phyloP scores from a whole-genome alignment of 2,888 invertebrate genomes.

The Molorchus minor region DNA sequence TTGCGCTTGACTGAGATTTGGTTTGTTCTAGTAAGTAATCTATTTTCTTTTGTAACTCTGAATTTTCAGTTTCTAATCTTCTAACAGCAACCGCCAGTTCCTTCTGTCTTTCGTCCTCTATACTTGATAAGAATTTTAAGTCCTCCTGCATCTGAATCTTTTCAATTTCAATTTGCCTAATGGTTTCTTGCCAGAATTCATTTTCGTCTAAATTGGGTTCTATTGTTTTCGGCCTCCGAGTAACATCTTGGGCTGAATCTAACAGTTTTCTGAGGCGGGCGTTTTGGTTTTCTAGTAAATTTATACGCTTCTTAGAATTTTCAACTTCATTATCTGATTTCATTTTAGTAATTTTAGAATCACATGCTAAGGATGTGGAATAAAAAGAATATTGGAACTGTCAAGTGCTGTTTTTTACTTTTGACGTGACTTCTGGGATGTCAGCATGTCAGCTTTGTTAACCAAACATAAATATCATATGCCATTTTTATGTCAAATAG shows the following conservation, averaged over 20 bases:
- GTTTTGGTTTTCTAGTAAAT: constrained; percentile 43
- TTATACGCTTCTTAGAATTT: constrained; percentile 40
- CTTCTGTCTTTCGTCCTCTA: constrained; percentile 22
- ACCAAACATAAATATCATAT: too few species aligned
- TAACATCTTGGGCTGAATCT: constrained; percentile 42
- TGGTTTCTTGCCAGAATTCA: constrained; percentile 41
- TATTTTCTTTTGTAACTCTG: constrained; percentile 32
- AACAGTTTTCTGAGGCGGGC: constrained; percentile 42
- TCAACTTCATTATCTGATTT: constrained; percentile 47
- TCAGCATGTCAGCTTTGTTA: too few species aligned
- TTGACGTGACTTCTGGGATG: not conserved
- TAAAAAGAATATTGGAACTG: not conserved
- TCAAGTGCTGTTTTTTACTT: constrained; percentile 4
- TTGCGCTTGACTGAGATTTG: constrained; percentile 39
- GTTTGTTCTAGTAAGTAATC: constrained; percentile 28
- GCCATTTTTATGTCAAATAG: too few species aligned
- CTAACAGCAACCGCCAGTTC: constrained; percentile 30
- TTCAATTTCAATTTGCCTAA: constrained; percentile 42
- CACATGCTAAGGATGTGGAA: constrained; percentile 11
- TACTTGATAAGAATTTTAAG: constrained; percentile 27
- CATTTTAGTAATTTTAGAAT: constrained; percentile 32
- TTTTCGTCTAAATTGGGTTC: constrained; percentile 31
- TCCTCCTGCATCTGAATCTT: constrained; percentile 41
- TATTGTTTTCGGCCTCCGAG: constrained; percentile 30
- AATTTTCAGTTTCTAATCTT: constrained; percentile 36